Base-by-base conservation (phyloP, 2,113 vertebrate species). In the Dromas ardeola region DNA sequence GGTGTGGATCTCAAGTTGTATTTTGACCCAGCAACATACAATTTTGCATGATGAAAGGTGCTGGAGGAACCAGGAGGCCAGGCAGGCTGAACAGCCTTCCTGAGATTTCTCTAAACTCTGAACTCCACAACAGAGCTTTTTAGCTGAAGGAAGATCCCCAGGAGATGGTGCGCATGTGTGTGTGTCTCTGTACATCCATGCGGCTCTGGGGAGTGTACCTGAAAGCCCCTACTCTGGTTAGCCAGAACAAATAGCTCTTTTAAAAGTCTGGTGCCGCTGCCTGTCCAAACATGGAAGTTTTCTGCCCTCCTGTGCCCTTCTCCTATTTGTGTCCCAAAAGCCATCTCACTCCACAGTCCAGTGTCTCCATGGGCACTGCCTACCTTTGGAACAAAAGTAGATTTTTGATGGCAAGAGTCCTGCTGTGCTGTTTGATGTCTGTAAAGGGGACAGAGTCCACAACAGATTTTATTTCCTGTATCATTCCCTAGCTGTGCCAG, bases 171-270 rank as follows among this genome's bases (percentile, higher is more conserved):
- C 17, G 27, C 21, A 20, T 1, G 0, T 79, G 13, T 67, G 30
- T 3, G 2, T 62, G 11, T 38, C 25, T 84, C 49, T 78, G 23
- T n/a, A 38, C 27, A 27, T 38, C 32, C 19, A 4, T 0, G 1
- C 2, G 8, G 20, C 69, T 91, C 66, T 74, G 32, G 26, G 40
- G 32, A 70, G 11, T 3, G 23, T 18, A 71, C 5, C 32, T 78
- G 21, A 66, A 61, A 56, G 17, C 30, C 9, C 7, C 17, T 77
- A 25, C 23, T 65, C 40, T 25, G 6, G 7, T 61, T 25, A 65
- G 34, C 47, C 30, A 43, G 34, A 95, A 65, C 18, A 72, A 91
- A 62, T 11, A 56, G 10, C 7, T 70, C 29, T 56, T 49, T 86
- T 81, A 79, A 81, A 45, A 9, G 13, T 83, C n/a, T 11, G 21